A percentile compares a stretch with the other conserved stretches of the same genome.
phyloP scores from a whole-genome alignment of 2,797 vertebrate genomes.

The Lacerta agilis region DNA sequence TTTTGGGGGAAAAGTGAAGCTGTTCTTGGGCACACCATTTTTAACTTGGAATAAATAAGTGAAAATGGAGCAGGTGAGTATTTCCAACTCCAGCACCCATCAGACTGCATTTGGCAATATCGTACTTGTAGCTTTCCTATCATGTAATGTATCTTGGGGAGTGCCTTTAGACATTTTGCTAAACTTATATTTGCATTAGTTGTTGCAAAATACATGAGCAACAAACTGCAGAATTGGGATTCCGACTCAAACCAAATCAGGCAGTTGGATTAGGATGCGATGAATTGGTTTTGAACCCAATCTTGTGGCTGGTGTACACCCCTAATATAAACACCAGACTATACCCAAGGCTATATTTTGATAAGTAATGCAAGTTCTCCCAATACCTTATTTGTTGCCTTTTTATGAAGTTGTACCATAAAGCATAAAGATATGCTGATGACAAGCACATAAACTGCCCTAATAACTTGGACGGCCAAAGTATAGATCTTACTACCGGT shows the following conservation, averaged over 20 bases:
- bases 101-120: background rate
- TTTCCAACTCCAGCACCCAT: background rate
- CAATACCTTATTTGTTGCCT: background rate
- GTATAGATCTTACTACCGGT: background rate
- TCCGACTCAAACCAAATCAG: too few species aligned
- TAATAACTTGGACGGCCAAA: background rate
- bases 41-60: background rate
- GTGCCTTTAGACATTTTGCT: background rate
- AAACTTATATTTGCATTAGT: background rate
- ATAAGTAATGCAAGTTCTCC: background rate
- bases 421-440: background rate
- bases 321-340: too few species aligned
- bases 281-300: too few species aligned
- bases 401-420: background rate
- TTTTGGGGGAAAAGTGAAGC: background rate
- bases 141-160: background rate
- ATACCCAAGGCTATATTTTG: background rate
- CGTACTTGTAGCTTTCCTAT: conserved; percentile 11
- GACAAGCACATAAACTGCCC: background rate
- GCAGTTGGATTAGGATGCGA: too few species aligned
- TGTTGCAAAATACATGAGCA: background rate
- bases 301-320: too few species aligned
- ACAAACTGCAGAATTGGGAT: background rate
- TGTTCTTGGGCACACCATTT: background rate
- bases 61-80: background rate